Base-by-base conservation (phyloP, 2,888 invertebrate species). In the Tenthredo livida region DNA sequence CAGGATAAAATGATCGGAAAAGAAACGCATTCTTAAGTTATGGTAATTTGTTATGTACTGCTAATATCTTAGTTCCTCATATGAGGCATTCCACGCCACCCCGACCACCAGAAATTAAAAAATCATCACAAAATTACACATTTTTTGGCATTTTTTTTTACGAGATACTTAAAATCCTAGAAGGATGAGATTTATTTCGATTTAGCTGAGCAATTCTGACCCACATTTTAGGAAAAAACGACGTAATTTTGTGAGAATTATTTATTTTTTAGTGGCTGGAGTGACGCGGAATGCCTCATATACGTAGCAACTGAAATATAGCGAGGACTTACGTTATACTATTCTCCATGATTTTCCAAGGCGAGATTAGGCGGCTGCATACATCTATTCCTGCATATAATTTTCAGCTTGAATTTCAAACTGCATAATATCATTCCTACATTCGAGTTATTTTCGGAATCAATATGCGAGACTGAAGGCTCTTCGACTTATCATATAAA, bases 371-470 rank as follows among this genome's bases (percentile, higher is more conserved):
- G 25, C 6, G 72, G 21, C 21, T 73, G 72, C 43, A 73, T 33
- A 25, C 25, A 17, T 67, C 33, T 33, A 67, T 67, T 67, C 33
- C 43, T 21, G 72, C 72, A 73, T 43, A 21, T 73, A 40, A 73
- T 73, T 43, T 73, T 25, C 10, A 43, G 21, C 72, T 73, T 73
- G 43, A 40, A 33, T 33, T 67, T 67, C 33, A 33, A 67, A 67
- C 67, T 33, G 67, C 33, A 67, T 67, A 67, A 67, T 25, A 33
- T 67, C 67, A 10, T 17, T 33, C 17, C 33, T 33, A 17, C 15
- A n/a, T 33, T 33, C 67, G 29, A 33, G 33, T 67, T 67, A 15
- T 33, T 29, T 67, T 33, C 33, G 67, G 15, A 67, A 73, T 43
- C 72, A 73, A 73, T 73, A 73, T 21, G 21, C 72, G 40, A 37